phyloP scores from a whole-genome alignment of 1,140 invertebrate species.

The Trichonephila clavipes region DNA sequence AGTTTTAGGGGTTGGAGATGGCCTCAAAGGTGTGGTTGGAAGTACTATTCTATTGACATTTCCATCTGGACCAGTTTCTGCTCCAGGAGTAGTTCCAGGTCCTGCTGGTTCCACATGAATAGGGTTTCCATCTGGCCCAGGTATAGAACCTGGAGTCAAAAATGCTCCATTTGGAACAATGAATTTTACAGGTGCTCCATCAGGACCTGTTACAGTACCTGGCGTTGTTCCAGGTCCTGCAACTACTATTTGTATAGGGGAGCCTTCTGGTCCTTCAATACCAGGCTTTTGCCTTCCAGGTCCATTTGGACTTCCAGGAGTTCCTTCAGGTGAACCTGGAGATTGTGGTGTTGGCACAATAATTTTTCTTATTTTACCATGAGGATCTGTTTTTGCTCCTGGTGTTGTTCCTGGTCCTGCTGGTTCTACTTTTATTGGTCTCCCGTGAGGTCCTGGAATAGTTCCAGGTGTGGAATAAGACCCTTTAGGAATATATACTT shows the following conservation, averaged over 20 bases:
- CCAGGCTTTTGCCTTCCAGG: neutral
- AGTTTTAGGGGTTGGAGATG: neutral
- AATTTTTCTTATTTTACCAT: conserved; percentile 10
- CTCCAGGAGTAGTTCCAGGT: conserved; percentile 40
- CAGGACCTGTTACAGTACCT: conserved; percentile 41
- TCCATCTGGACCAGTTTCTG: conserved; percentile 40
- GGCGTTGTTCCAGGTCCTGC: conserved; percentile 33
- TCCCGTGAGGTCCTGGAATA: conserved; percentile 41
- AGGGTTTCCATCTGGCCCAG: conserved; percentile 25
- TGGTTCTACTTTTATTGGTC: neutral
- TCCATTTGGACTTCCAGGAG: neutral
- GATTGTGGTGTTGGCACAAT: neutral
- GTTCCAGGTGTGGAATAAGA: conserved; percentile 30
- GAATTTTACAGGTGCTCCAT: neutral
- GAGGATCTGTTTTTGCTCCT: neutral
- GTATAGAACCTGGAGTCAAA: conserved; percentile 26
- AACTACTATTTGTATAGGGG: conserved; percentile 3
- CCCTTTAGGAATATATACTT: neutral
- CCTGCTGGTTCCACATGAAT: conserved; percentile 46
- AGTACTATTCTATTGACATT: neutral
- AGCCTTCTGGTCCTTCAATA: neutral
- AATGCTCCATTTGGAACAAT: conserved; percentile 23
- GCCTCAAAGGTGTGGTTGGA: neutral
- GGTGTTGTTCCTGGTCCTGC: conserved; percentile 43
- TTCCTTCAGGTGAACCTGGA: neutral